Conservation (phyloP, 2,797 vertebrate species). For the Acanthiza pusilla region DNA sequence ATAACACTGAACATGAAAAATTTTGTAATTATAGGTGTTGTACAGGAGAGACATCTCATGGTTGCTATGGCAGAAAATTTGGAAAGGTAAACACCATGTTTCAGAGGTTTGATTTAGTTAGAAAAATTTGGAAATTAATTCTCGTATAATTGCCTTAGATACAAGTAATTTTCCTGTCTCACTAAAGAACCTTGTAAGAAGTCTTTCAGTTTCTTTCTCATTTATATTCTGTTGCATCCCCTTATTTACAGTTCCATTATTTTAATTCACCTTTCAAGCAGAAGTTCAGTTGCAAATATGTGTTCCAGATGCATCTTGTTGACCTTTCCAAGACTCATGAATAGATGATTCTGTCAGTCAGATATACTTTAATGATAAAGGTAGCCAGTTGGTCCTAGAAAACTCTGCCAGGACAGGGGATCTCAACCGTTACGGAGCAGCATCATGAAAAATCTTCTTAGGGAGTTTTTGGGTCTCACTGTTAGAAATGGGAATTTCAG, state of each 20-base stretch:
- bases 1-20: not conserved
- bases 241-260: conserved; percentile 36
- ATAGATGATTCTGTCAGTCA: conserved; percentile 28
- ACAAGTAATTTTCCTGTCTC: not conserved
- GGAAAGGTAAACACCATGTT: not conserved
- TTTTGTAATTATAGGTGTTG: not conserved
- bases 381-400: not conserved
- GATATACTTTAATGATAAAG: not conserved
- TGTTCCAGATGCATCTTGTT: not conserved
- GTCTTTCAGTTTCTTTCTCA: not conserved
- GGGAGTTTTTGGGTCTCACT: not conserved
- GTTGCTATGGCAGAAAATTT: not conserved
- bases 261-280: conserved; percentile 37
- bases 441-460: not conserved
- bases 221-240: not conserved
- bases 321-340: conserved; percentile 24
- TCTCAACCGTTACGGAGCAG: not conserved
- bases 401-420: not conserved
- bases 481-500: not conserved
- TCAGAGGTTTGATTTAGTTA: not conserved
- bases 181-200: not conserved
- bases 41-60: not conserved
- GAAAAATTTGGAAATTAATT: not conserved
- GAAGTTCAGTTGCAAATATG: conserved; percentile 17
- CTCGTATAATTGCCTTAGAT: not conserved